These are phyloP conservation scores for Calameuta idolon DNA, from an alignment of 2,888 invertebrate genomes.

Conservation along the genomic window DNA sequence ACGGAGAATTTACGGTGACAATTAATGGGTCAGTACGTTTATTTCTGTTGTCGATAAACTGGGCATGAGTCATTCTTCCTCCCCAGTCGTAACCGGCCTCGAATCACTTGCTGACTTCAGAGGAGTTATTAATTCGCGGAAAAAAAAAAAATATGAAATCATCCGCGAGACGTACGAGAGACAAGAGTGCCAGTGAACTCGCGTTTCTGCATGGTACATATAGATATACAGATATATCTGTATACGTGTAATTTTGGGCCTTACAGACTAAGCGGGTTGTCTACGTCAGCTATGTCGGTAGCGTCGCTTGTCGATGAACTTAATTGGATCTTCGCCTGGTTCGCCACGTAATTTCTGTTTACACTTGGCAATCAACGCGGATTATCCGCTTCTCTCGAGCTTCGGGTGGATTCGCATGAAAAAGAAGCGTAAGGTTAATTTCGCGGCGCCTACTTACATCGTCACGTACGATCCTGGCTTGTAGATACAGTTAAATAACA, in stretches of 20 bases:
- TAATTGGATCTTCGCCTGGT: background rate
- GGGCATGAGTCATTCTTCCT: background rate
- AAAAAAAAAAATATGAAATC: background rate
- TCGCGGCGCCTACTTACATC: slow-evolving; percentile 22
- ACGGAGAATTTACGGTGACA: background rate
- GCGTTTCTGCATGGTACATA: background rate
- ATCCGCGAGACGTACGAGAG: background rate
- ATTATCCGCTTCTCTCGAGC: background rate
- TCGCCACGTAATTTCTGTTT: slow-evolving; percentile 35
- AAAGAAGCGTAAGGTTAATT: slow-evolving; percentile 21
- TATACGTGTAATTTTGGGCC: background rate
- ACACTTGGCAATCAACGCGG: slow-evolving; percentile 27
- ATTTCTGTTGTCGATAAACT: background rate
- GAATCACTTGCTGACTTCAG: background rate
- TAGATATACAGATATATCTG: background rate
- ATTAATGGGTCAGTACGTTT: background rate
- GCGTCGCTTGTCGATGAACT: background rate
- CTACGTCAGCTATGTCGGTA: background rate
- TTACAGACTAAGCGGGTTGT: background rate
- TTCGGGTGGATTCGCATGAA: background rate
- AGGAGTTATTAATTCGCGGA: background rate
- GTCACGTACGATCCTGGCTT: slow-evolving; percentile 22
- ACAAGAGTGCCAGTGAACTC: background rate
- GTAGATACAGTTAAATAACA: slow-evolving; percentile 47
- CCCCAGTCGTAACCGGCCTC: background rate